Conservation (phyloP, 2,113 vertebrate genomes). For the Ctenomys sociabilis region DNA sequence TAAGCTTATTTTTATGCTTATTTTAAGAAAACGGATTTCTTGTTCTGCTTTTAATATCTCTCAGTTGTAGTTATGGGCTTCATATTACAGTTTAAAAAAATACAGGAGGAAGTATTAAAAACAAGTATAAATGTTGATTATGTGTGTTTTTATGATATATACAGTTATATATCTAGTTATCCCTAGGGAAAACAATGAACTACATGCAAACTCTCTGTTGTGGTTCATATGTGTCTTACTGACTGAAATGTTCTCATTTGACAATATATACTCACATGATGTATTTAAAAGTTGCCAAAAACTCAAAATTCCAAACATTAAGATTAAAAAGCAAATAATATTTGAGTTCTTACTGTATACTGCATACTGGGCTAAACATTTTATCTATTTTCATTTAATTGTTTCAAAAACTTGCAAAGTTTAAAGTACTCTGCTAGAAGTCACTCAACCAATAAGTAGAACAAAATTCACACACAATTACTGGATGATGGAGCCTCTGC, state of each 20-base stretch:
- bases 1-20: constrained; percentile 67
- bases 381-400: constrained; percentile 32
- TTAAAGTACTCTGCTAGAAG: background rate
- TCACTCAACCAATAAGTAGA: background rate
- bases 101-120: background rate
- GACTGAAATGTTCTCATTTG: background rate
- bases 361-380: background rate
- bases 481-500: background rate
- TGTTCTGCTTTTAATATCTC: constrained; percentile 73
- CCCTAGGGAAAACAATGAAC: background rate
- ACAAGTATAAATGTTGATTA: background rate
- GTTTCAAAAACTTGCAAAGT: background rate
- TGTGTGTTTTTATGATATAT: background rate
- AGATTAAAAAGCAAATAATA: background rate
- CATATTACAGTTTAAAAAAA: constrained; percentile 19
- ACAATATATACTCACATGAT: background rate
- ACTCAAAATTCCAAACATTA: constrained; percentile 46
- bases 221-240: background rate
- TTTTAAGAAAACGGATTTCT: constrained; percentile 79
- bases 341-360: background rate
- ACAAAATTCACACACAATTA: background rate
- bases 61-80: constrained; percentile 67
- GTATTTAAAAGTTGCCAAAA: background rate
- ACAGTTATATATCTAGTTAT: background rate
- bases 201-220: background rate